A percentile compares a stretch with the other conserved stretches of the same genome.
These are phyloP conservation scores for Chunga burmeisteri DNA, from an alignment of 2,113 vertebrate genomes.

Conservation along the genomic window DNA sequence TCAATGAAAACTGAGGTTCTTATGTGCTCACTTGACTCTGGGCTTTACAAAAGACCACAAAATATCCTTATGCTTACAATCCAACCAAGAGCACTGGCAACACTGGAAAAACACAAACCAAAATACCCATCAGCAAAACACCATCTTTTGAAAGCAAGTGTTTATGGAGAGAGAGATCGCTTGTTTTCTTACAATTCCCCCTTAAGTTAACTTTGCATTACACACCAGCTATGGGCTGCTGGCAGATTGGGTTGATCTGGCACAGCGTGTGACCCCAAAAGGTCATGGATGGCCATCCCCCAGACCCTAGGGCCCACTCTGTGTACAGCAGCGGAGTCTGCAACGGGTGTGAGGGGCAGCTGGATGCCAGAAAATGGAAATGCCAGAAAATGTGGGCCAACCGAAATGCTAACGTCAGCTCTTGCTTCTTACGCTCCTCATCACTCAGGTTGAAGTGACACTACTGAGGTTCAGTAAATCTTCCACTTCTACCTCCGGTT, in stretches of 20 bases:
- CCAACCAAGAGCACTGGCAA: not conserved
- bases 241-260: not conserved
- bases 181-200: not conserved
- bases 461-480: not conserved
- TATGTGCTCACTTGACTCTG: not conserved
- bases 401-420: rapidly evolving
- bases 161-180: not conserved
- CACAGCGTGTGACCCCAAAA: not conserved
- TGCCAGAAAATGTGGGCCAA: not conserved
- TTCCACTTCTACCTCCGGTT: not conserved
- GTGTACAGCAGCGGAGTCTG: not conserved
- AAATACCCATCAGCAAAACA: not conserved
- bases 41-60: not conserved
- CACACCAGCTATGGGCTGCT: not conserved
- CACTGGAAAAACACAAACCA: not conserved
- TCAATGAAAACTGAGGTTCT: not conserved
- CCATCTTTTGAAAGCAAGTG: not conserved
- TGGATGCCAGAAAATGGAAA: not conserved
- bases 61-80: not conserved
- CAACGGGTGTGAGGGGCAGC: not conserved
- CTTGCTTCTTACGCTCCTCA: not conserved
- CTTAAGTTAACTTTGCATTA: not conserved
- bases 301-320: not conserved
- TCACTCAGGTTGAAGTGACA: not conserved
- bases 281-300: not conserved